Percentiles rank a stretch among this genome's conserved stretches.
Evolutionary conservation across 2,888 invertebrate species (phyloP).

Genomic region (Limnephilus marmoratus): DNA sequence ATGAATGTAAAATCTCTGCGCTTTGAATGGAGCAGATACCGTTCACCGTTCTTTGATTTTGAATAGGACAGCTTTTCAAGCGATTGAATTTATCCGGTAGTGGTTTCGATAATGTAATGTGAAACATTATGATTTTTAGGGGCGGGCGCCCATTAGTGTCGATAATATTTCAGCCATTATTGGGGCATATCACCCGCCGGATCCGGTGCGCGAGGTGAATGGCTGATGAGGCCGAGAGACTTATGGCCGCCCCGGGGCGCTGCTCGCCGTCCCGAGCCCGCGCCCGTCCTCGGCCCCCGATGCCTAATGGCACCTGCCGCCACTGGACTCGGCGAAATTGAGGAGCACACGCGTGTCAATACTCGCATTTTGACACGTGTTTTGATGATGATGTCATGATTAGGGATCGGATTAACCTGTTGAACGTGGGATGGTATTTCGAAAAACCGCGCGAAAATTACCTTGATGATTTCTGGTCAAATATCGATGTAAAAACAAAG

Average conservation of each 20-base stretch:
- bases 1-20: background rate
- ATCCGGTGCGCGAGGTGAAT: conserved; percentile 50
- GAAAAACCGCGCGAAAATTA: too few species aligned
- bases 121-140: conserved; percentile 22
- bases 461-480: too few species aligned
- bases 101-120: conserved; percentile 16
- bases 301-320: background rate
- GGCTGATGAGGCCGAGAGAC: conserved; percentile 51
- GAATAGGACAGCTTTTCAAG: background rate
- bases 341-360: background rate
- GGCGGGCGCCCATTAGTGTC: conserved; percentile 31
- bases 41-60: background rate
- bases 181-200: conserved; percentile 54
- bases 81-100: conserved; percentile 28
- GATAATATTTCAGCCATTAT: conserved; percentile 54
- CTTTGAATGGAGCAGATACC: background rate
- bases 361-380: background rate
- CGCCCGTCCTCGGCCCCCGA: background rate
- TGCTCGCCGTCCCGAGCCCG: background rate
- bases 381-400: background rate
- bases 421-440: too few species aligned
- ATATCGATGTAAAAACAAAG: too few species aligned
- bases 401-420: background rate
- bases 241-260: conserved; percentile 55
- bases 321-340: background rate